phyloP scores from a whole-genome alignment of 2,888 invertebrate genomes.

The Noctua janthe region DNA sequence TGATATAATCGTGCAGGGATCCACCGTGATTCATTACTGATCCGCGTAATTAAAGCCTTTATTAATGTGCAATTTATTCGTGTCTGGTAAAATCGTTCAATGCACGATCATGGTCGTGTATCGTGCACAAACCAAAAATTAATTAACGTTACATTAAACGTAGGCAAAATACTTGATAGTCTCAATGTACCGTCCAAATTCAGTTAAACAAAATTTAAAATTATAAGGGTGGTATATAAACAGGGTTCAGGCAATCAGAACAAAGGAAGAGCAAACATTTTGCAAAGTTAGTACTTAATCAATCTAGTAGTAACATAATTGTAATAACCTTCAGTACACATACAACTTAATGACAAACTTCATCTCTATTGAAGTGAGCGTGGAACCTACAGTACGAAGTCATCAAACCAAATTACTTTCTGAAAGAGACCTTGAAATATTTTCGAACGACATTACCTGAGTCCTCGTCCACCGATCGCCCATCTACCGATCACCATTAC shows the following conservation, averaged over 20 bases:
- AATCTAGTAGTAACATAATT: not conserved
- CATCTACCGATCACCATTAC: slow-evolving; percentile 21
- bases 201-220: not conserved
- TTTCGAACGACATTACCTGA: not conserved
- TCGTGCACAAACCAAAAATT: not conserved
- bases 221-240: not conserved
- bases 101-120: not conserved
- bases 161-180: not conserved
- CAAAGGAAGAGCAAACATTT: not conserved
- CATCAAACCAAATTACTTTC: not conserved
- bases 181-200: not conserved
- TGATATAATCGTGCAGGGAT: slow-evolving; percentile 40
- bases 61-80: slow-evolving; percentile 31
- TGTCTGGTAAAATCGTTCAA: slow-evolving; percentile 1
- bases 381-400: not conserved
- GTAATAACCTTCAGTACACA: not conserved
- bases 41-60: slow-evolving; percentile 38
- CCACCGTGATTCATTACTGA: slow-evolving; percentile 34
- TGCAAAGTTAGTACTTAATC: not conserved
- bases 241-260: not conserved
- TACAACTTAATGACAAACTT: not conserved
- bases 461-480: not conserved
- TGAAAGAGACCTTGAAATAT: not conserved
- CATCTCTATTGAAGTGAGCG: not conserved
- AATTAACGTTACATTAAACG: not conserved